Percentiles rank a stretch among this genome's conserved stretches.
Evolutionary conservation across 1,140 invertebrate species (phyloP).

Genomic region (Drosophila lini): DNA sequence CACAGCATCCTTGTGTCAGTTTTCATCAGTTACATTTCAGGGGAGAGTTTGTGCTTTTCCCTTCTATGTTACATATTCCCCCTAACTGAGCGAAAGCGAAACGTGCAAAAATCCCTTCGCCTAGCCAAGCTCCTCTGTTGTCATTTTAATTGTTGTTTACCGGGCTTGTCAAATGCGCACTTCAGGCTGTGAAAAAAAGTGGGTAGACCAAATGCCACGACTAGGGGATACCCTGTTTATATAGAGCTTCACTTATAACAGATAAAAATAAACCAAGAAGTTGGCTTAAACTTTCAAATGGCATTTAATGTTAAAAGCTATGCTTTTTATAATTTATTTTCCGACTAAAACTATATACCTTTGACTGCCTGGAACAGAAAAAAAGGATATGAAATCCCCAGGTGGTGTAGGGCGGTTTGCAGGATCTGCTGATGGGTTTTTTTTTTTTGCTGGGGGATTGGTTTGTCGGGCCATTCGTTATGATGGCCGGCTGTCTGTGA

Average conservation of each 20-base stretch:
- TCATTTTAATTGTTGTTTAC: slow-evolving; percentile 84
- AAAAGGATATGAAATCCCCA: background rate
- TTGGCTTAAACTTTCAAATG: background rate
- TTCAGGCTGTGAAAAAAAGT: slow-evolving; percentile 34
- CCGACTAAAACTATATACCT: background rate
- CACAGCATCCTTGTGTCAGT: slow-evolving; percentile 62
- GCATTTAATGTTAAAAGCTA: background rate
- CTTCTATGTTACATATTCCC: background rate
- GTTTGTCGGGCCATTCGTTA: slow-evolving; percentile 61
- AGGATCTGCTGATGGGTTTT: background rate
- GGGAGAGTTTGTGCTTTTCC: no score
- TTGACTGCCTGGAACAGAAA: background rate
- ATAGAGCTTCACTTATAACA: no score
- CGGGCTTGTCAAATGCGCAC: slow-evolving; percentile 77
- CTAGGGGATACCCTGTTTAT: background rate
- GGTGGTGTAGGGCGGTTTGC: background rate
- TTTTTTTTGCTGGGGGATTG: background rate
- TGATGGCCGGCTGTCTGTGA: slow-evolving; percentile 74
- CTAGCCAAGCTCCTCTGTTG: slow-evolving; percentile 57
- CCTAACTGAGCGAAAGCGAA: slow-evolving; percentile 31
- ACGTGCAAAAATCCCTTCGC: slow-evolving; percentile 61
- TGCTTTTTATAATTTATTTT: background rate
- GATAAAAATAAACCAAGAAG: background rate
- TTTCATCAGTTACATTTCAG: slow-evolving; percentile 70
- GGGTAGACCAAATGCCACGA: background rate